Conservation (phyloP, 2,797 vertebrate genomes). For the Falco rusticolus region DNA sequence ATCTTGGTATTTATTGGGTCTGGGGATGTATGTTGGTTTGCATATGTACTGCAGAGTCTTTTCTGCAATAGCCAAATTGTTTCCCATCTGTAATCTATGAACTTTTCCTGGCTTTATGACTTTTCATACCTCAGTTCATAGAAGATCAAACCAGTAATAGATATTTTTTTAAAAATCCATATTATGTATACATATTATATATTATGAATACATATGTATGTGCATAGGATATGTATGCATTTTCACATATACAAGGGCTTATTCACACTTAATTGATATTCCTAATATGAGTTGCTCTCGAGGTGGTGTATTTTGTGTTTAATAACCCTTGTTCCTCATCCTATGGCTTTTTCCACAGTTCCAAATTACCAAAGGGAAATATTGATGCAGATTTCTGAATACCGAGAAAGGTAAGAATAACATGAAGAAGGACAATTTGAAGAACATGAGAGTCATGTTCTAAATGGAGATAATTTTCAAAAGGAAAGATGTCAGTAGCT, state of each 20-base stretch:
- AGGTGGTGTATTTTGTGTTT: not conserved
- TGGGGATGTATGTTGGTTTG: not conserved
- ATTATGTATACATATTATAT: not conserved
- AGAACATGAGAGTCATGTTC: not conserved
- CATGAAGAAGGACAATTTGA: not conserved
- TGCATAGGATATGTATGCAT: not conserved
- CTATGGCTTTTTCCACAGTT: not conserved
- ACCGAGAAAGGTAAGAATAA: not conserved
- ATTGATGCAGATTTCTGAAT: not conserved
- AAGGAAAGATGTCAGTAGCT: not conserved
- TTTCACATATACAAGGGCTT: not conserved
- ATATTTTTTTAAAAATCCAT: too few species aligned
- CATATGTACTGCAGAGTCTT: not conserved
- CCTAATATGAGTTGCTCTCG: not conserved
- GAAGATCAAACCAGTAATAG: not conserved
- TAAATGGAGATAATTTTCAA: not conserved
- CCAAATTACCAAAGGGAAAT: not conserved
- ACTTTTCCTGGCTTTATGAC: not conserved
- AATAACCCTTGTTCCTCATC: not conserved
- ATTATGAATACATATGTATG: not conserved
- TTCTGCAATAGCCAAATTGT: not conserved
- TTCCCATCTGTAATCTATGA: not conserved
- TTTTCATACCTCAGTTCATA: not conserved
- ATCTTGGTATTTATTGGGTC: not conserved
- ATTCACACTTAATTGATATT: not conserved